These are phyloP conservation scores for Asarcornis scutulata DNA, from an alignment of 2,113 vertebrate genomes.

Conservation along the genomic window DNA sequence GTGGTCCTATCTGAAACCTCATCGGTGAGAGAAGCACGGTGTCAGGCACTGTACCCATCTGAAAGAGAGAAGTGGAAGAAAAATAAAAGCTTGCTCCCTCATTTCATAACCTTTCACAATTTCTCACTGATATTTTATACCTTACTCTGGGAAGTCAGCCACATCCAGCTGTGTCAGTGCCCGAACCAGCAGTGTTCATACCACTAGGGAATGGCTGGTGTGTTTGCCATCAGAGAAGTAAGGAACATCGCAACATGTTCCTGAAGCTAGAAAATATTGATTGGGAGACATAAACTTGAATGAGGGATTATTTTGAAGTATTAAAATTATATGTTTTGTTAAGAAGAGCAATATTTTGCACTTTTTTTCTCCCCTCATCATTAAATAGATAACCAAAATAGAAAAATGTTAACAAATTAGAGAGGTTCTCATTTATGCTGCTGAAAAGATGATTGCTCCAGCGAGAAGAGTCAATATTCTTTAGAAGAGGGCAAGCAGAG, in stretches of 20 bases:
- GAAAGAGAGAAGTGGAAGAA: background rate
- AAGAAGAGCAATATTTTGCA: background rate
- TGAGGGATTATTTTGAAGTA: background rate
- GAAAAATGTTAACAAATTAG: background rate
- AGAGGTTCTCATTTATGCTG: background rate
- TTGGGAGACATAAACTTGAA: background rate
- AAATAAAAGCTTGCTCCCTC: background rate
- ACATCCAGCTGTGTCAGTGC: background rate
- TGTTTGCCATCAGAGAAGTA: background rate
- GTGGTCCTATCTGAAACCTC: background rate
- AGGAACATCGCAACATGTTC: background rate
- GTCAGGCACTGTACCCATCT: background rate
- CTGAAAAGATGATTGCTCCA: background rate
- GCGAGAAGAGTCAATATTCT: background rate
- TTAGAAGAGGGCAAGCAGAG: background rate
- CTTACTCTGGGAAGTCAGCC: background rate
- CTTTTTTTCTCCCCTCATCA: background rate
- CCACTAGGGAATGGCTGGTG: background rate
- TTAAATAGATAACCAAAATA: background rate
- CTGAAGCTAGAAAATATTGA: background rate
- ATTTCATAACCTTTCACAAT: background rate
- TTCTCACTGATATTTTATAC: background rate
- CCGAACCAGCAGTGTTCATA: background rate
- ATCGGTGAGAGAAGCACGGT: background rate
- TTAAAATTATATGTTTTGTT: background rate